phyloP scores from a whole-genome alignment of 1,140 invertebrate genomes.

The Aradophagus sp. region DNA sequence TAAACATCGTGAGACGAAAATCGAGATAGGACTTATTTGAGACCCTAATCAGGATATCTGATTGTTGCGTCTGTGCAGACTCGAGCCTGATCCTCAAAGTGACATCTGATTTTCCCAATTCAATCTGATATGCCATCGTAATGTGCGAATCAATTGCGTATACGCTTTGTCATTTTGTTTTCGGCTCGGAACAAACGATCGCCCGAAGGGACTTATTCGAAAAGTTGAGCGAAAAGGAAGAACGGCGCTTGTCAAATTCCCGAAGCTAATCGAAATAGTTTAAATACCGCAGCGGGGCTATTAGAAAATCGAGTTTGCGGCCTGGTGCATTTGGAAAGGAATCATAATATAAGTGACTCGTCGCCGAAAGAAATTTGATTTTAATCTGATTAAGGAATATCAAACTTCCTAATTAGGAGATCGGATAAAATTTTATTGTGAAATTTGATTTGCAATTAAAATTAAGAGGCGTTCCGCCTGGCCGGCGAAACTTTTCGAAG shows the following conservation, averaged over 20 bases:
- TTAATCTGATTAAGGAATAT: constrained; percentile 14
- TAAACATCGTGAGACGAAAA: constrained; percentile 47
- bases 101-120: constrained; percentile 52
- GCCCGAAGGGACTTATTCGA: too few relatives aligned
- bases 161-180: too few relatives aligned
- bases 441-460: constrained; percentile 23
- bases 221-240: too few relatives aligned
- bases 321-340: too few relatives aligned
- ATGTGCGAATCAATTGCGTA: constrained; percentile 32
- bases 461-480: not conserved
- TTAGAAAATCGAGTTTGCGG: too few relatives aligned
- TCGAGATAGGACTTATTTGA: constrained; percentile 52
- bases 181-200: too few relatives aligned
- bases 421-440: constrained; percentile 13
- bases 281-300: too few relatives aligned
- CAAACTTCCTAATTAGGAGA: constrained; percentile 15
- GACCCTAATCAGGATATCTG: constrained; percentile 51
- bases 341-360: too few relatives aligned
- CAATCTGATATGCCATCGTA: constrained; percentile 41
- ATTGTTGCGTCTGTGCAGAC: constrained; percentile 45
- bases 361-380: constrained; percentile 17
- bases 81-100: constrained; percentile 36
- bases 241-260: too few relatives aligned
- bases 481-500: not conserved
- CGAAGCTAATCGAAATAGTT: too few relatives aligned